These are phyloP conservation scores for Micromesistius poutassou DNA, from an alignment of 2,797 vertebrate species.

Conservation along the genomic window DNA sequence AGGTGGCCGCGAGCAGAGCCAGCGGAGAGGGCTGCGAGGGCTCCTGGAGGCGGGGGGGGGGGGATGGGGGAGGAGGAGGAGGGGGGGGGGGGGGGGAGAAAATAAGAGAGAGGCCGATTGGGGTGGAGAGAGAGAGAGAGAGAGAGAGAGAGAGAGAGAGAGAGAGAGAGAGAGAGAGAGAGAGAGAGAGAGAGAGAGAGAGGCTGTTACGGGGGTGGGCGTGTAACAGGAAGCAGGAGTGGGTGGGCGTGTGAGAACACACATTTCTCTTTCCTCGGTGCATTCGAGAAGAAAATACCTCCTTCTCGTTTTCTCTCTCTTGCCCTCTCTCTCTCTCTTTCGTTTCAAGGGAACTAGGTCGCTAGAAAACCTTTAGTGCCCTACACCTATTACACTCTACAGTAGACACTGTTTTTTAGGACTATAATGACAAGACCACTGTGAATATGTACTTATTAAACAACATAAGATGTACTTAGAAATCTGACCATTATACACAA, in stretches of 20 bases:
- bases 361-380: slow-evolving; percentile 57
- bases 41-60: slow-evolving; percentile 72
- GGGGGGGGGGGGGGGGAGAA: slow-evolving; percentile 21
- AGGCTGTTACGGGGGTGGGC: slow-evolving; percentile 79
- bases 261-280: slow-evolving; percentile 74
- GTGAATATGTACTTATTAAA: slow-evolving; percentile 15
- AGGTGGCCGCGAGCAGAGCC: slow-evolving; percentile 96
- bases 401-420: slow-evolving; percentile 22
- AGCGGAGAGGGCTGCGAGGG: slow-evolving; percentile 94
- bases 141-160: slow-evolving; percentile 18
- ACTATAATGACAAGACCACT: slow-evolving; percentile 1
- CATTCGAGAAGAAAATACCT: slow-evolving; percentile 59
- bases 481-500: slow-evolving; percentile 15
- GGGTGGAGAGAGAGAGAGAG: slow-evolving; percentile 19
- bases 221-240: slow-evolving; percentile 79
- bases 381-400: slow-evolving; percentile 38
- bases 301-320: slow-evolving; percentile 30
- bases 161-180: slow-evolving; percentile 39
- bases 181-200: slow-evolving; percentile 41
- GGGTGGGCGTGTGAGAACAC: slow-evolving; percentile 73
- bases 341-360: slow-evolving; percentile 68
- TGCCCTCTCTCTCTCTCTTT: slow-evolving; percentile 48
- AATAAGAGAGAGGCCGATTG: slow-evolving; percentile 13
- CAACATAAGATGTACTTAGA: slow-evolving; percentile 24
- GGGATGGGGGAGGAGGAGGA: slow-evolving; percentile 19